Percentiles rank a stretch among this genome's conserved stretches.
These are phyloP conservation scores for Triops cancriformis DNA, from an alignment of 1,140 invertebrate species.

Conservation along the genomic window DNA sequence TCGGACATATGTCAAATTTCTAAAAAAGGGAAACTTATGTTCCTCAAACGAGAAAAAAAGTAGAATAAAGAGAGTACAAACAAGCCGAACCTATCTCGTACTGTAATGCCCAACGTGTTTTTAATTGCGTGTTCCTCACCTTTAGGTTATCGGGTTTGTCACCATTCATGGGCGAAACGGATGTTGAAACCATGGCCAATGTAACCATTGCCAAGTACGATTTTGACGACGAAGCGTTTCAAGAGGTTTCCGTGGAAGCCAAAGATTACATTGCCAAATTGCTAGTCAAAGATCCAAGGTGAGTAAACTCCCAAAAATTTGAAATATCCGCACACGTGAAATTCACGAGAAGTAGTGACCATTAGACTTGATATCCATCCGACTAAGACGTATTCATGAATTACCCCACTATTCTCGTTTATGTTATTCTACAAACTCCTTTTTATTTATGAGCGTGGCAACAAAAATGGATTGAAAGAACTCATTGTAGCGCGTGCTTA, in stretches of 20 bases:
- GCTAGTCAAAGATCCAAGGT: slow-evolving; percentile 84
- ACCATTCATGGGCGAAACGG: slow-evolving; percentile 95
- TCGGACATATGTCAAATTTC: not conserved
- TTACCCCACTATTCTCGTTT: not conserved
- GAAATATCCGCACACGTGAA: not conserved
- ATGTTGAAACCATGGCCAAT: slow-evolving; percentile 94
- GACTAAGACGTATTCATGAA: not conserved
- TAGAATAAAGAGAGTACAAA: not conserved
- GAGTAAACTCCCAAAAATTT: slow-evolving; percentile 40
- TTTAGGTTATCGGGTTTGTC: slow-evolving; percentile 88
- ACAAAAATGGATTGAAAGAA: no score
- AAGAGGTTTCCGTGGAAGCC: slow-evolving; percentile 79
- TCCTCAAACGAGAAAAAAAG: not conserved
- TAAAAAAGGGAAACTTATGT: not conserved
- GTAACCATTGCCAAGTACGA: slow-evolving; percentile 91
- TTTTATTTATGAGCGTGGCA: no score
- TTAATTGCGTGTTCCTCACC: slow-evolving; percentile 28
- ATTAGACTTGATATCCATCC: not conserved
- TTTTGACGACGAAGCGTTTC: slow-evolving; percentile 89
- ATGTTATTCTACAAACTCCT: no score
- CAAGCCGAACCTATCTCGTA: not conserved
- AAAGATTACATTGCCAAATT: slow-evolving; percentile 86
- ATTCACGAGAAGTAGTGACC: not conserved
- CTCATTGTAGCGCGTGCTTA: no score
- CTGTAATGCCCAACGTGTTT: not conserved